Percentiles rank a stretch among this genome's conserved stretches.
Conservation (phyloP, 2,888 invertebrate species). For the Gandaritis pyraliata region DNA sequence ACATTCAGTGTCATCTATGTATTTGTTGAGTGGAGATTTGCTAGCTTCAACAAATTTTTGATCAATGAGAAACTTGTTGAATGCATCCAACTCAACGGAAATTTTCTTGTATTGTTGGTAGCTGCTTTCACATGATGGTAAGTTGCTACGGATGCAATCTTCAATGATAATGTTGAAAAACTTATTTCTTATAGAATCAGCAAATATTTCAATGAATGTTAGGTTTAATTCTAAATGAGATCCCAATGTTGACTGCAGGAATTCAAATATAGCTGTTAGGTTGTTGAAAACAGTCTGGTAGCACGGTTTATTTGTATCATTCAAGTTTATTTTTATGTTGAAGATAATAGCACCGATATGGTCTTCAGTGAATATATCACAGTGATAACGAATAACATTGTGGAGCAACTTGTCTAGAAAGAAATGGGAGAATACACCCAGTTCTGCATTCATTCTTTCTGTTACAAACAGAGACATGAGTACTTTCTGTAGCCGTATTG, state of each 20-base stretch:
- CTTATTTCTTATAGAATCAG: constrained; percentile 66
- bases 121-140: constrained; percentile 73
- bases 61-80: constrained; percentile 76
- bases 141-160: constrained; percentile 71
- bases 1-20: constrained; percentile 73
- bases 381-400: constrained; percentile 72
- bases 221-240: constrained; percentile 68
- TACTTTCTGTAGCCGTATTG: constrained; percentile 65
- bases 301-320: constrained; percentile 64
- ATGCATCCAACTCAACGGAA: constrained; percentile 71
- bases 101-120: constrained; percentile 72
- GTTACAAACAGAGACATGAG: constrained; percentile 71
- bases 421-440: constrained; percentile 74
- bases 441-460: constrained; percentile 71
- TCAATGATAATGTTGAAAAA: constrained; percentile 77
- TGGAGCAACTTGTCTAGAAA: constrained; percentile 71
- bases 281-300: constrained; percentile 76
- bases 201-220: constrained; percentile 73
- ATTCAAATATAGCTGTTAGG: constrained; percentile 77
- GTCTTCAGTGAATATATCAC: constrained; percentile 76
- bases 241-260: constrained; percentile 73
- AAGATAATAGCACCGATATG: constrained; percentile 72
- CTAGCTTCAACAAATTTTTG: constrained; percentile 71
- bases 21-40: constrained; percentile 72
- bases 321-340: constrained; percentile 71